Conservation (phyloP, 2,113 vertebrate genomes). For the Thryonomys swinderianus region DNA sequence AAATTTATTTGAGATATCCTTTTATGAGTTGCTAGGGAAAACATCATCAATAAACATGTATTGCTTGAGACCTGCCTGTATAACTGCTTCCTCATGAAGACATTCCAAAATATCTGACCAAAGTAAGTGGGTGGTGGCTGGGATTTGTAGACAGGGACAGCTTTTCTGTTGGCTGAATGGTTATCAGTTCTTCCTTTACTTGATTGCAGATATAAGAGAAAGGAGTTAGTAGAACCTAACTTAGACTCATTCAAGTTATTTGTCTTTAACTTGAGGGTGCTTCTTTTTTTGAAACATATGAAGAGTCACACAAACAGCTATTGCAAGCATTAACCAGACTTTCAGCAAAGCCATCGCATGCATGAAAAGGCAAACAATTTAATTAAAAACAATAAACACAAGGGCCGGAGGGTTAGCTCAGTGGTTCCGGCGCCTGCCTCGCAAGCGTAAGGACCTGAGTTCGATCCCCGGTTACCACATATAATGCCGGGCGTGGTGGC, state of each 20-base stretch:
- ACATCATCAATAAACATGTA: rapidly evolving
- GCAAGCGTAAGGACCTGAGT: too few relatives aligned
- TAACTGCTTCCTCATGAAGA: background rate
- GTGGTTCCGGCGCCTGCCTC: too few relatives aligned
- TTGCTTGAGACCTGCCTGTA: background rate
- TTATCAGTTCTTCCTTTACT: background rate
- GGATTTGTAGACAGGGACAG: background rate
- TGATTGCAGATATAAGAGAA: background rate
- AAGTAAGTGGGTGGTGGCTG: background rate
- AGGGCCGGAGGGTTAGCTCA: too few relatives aligned
- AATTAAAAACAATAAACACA: slow-evolving; percentile 76
- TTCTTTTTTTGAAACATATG: slow-evolving; percentile 40
- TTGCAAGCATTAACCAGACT: background rate
- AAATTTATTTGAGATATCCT: background rate
- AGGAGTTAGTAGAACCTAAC: slow-evolving; percentile 37
- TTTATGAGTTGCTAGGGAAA: background rate
- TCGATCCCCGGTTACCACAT: too few relatives aligned
- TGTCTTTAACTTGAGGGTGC: background rate
- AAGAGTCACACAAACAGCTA: slow-evolving; percentile 52
- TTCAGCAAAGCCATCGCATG: slow-evolving; percentile 63
- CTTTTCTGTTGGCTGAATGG: background rate
- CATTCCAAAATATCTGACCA: background rate
- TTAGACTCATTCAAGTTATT: background rate
- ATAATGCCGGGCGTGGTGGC: too few relatives aligned
- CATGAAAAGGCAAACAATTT: slow-evolving; percentile 68